phyloP scores from a whole-genome alignment of 2,888 invertebrate species.

The Crepidodera aurea region DNA sequence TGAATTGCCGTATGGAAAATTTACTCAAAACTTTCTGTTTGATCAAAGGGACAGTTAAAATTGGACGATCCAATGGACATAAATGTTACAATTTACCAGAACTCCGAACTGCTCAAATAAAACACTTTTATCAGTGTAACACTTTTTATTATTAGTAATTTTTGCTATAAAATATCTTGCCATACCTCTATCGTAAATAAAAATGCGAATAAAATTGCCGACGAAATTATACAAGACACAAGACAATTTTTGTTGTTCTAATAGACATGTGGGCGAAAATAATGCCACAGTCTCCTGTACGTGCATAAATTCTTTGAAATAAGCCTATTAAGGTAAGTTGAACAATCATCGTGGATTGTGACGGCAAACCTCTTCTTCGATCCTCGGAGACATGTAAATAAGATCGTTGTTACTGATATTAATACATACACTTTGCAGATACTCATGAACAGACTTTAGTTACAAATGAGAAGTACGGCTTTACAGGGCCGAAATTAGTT shows the following conservation, averaged over 20 bases:
- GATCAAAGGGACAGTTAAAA: no score
- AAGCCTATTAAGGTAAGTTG: conserved; percentile 18
- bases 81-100: no score
- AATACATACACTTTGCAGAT: conserved; percentile 10
- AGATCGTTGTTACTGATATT: conserved; percentile 28
- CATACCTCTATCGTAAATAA: background rate
- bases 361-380: conserved; percentile 19
- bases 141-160: no score
- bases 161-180: background rate
- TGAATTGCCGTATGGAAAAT: no score
- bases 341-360: conserved; percentile 19
- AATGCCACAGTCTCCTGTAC: conserved; percentile 16
- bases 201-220: background rate
- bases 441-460: conserved; percentile 23
- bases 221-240: background rate
- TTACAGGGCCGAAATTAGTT: no score
- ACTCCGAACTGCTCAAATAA: no score
- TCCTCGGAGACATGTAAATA: conserved; percentile 29
- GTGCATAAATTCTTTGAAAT: conserved; percentile 23
- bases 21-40: no score
- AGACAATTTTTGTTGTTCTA: conserved; percentile 11
- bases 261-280: conserved; percentile 22
- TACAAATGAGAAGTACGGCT: conserved; percentile 20
- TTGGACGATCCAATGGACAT: no score
- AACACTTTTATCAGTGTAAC: no score